Percentiles rank a stretch among this genome's conserved stretches.
Conservation (phyloP, 2,113 vertebrate species). For the Noturus placidus region DNA sequence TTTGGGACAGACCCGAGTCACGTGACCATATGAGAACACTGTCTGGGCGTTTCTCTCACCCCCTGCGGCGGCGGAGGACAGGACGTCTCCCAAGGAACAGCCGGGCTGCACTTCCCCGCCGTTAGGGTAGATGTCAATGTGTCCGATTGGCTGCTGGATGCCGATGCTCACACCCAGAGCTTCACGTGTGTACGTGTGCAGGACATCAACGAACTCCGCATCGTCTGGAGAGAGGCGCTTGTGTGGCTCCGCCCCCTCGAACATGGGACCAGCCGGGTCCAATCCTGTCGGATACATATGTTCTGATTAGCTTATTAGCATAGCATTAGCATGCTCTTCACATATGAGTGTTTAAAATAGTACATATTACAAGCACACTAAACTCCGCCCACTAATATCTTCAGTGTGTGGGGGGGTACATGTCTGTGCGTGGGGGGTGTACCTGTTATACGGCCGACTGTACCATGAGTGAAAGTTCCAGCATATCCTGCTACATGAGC, state of each 20-base stretch:
- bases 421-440: slow-evolving; percentile 33
- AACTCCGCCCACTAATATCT: neutral
- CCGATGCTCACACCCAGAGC: slow-evolving; percentile 93
- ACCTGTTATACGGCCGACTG: slow-evolving; percentile 91
- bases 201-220: slow-evolving; percentile 91
- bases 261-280: slow-evolving; percentile 96
- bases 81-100: slow-evolving; percentile 80
- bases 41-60: slow-evolving; percentile 71
- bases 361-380: neutral
- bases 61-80: slow-evolving; percentile 79
- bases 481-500: slow-evolving; percentile 93
- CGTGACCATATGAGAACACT: neutral
- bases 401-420: neutral
- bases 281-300: slow-evolving; percentile 71
- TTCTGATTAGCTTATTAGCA: neutral
- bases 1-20: neutral
- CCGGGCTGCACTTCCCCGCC: slow-evolving; percentile 93
- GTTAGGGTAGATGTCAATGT: slow-evolving; percentile 94
- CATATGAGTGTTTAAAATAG: neutral
- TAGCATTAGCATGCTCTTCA: neutral
- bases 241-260: slow-evolving; percentile 81
- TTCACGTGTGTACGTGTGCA: slow-evolving; percentile 90
- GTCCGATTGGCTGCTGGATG: slow-evolving; percentile 91
- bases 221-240: slow-evolving; percentile 90
- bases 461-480: slow-evolving; percentile 81